A percentile compares a stretch with the other conserved stretches of the same genome.
Evolutionary conservation across 2,797 vertebrate genomes (phyloP).

Genomic region (Myotis findleyi): DNA sequence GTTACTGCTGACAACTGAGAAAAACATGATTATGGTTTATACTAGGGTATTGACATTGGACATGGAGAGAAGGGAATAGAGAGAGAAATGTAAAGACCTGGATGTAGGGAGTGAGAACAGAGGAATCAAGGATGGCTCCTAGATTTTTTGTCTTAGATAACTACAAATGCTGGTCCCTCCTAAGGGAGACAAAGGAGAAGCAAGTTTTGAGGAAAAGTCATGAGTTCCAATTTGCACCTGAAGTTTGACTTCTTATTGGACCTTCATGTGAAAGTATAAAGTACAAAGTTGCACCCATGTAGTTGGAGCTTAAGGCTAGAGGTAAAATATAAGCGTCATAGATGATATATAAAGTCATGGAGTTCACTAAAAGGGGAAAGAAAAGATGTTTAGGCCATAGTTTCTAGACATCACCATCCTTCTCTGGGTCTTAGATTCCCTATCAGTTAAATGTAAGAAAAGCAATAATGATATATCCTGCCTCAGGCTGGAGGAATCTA

Average conservation of each 20-base stretch:
- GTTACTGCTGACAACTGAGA: not conserved
- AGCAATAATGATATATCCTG: not conserved
- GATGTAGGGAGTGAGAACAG: not conserved
- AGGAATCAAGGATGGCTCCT: not conserved
- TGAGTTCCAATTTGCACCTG: not conserved
- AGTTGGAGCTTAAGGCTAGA: not conserved
- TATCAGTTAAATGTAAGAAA: not conserved
- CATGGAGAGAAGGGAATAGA: not conserved
- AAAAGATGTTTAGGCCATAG: not conserved
- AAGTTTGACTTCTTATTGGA: not conserved
- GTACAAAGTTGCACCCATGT: not conserved
- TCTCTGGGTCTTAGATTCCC: not conserved
- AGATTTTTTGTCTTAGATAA: not conserved
- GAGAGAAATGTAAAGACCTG: not conserved
- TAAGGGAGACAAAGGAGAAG: not conserved
- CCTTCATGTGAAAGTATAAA: not conserved
- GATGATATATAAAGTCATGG: not conserved
- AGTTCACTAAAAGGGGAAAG: not conserved
- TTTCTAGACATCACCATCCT: not conserved
- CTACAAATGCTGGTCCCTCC: not conserved
- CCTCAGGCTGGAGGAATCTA: not conserved
- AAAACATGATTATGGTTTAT: not conserved
- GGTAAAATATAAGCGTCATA: not conserved
- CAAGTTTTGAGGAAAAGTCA: not conserved
- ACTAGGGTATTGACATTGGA: not conserved